phyloP scores from a whole-genome alignment of 2,888 invertebrate genomes.

The Diabrotica balteata region DNA sequence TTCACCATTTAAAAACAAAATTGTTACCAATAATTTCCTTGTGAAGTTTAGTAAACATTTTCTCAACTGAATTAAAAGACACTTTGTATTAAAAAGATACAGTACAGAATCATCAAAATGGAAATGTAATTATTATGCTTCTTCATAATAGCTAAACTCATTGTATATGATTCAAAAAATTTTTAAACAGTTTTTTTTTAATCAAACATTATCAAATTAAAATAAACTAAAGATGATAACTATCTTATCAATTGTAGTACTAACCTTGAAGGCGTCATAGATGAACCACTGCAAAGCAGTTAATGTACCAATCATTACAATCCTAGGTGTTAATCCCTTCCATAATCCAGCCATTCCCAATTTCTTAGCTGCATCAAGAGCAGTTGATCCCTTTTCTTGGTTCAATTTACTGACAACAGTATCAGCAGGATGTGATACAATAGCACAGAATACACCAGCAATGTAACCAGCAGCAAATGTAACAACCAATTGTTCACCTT shows the following conservation, averaged over 20 bases:
- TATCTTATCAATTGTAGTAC: background rate
- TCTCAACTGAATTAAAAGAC: too few species aligned
- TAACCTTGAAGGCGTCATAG: conserved; percentile 82
- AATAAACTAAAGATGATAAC: too few species aligned
- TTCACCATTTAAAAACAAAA: too few species aligned
- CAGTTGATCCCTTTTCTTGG: conserved; percentile 84
- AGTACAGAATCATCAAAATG: too few species aligned
- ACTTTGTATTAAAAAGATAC: too few species aligned
- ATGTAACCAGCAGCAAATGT: conserved; percentile 96
- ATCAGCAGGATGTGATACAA: conserved; percentile 98
- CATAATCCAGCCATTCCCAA: conserved; percentile 81
- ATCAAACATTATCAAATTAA: background rate
- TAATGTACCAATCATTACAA: conserved; percentile 96
- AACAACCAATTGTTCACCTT: conserved; percentile 92
- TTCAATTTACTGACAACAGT: conserved; percentile 97
- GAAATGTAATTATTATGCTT: too few species aligned
- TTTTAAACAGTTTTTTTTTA: too few species aligned
- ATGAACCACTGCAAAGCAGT: conserved; percentile 98
- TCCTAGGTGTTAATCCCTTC: conserved; percentile 92
- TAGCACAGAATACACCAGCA: conserved; percentile 98
- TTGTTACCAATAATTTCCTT: too few species aligned
- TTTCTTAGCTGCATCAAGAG: conserved; percentile 76
- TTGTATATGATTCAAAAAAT: too few species aligned
- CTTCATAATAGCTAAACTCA: too few species aligned
- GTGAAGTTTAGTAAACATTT: too few species aligned